Base-by-base conservation (phyloP, 2,888 invertebrate species). In the Syritta pipiens region DNA sequence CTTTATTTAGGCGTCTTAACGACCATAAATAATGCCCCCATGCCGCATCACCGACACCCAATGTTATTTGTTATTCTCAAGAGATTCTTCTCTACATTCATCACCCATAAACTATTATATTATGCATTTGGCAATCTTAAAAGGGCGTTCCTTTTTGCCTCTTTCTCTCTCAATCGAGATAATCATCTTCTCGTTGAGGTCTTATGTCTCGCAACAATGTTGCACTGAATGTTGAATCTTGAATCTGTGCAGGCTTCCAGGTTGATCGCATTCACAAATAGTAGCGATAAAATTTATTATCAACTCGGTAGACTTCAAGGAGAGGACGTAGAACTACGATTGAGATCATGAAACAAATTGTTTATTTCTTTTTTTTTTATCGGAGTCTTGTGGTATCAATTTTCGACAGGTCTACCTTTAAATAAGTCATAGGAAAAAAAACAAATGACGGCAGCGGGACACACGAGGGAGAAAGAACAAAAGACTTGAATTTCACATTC, bases 101-200 rank as follows among this genome's bases (percentile, higher is more conserved):
- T 77, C 77, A 77, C 30, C 65, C 59, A 77, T 77, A 67, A 72
- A 67, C 65, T 65, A 37, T 72, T 65, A 37, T 55, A 53, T 40
- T 68, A 59, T 59, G 67, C 44, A 55, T 68, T 35, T 24, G 12
- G 46, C 51, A 60, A 69, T 69, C 35, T n/a, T n/a, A 19, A 55
- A 46, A 46, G 48, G 71, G 71, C 62, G 69, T 60, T 3, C 4
- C 2, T 7, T 37, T 37, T 37, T 4, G 37, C 17, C 14, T 10
- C 10, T n/a, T 10, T 22, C 26, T 20, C 40, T 22, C 28, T 3
- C 20, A n/a, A 26, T 24, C 20, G 10, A 9, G 55, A 76, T 63
- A 63, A 30, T 46, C 42, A 32, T 59, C 59, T 49, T 9, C 24
- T 48, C 48, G 32, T 22, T 10, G 12, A 7, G 44, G 14, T 14